Base-by-base conservation (phyloP, 2,797 vertebrate species). In the Florisuga fusca region DNA sequence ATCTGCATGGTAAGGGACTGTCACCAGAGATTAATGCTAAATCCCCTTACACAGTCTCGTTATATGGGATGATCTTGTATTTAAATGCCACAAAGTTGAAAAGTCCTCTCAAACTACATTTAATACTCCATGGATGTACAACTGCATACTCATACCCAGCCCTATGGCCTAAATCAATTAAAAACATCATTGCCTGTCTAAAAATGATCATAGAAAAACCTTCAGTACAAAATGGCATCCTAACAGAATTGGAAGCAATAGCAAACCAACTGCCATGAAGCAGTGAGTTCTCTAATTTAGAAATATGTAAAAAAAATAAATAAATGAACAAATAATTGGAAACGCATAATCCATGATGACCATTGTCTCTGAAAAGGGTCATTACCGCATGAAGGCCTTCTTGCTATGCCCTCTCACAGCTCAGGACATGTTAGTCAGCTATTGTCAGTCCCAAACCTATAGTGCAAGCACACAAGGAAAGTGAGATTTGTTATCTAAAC, bases 391-490 rank as follows among this genome's bases (percentile, higher is more conserved):
- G 97, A 98, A 98, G 98, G 98, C 98, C 98, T 98, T 98, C 98
- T 98, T 98, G 98, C 98, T 98, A 98, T 98, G 98, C 98, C 98
- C 98, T 98, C 98, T 98, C 98, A 98, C 98, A 98, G 98, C 98
- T 98, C 98, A 98, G 98, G 98, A 98, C 98, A 98, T 98, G 98
- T 98, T 98, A 98, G 98, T 98, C 98, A 98, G 98, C 98, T 98
- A 98, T 98, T 98, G 98, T 98, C 98, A 98, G 98, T 98, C 98
- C 98, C 98, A 98, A 98, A 98, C 98, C 98, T 98, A 98, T 98
- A 98, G 98, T 98, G 98, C 98, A 99, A 99, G 98, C 98, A 99
- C 98, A 99, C 98, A 98, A 97, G 97, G 98, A 98, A 98, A 98
- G 98, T 98, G 97, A 98, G 97, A 98, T 98, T 98, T 98, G 98